These are phyloP conservation scores for Dicrurus megarhynchus DNA, from an alignment of 2,113 vertebrate species.

Conservation along the genomic window DNA sequence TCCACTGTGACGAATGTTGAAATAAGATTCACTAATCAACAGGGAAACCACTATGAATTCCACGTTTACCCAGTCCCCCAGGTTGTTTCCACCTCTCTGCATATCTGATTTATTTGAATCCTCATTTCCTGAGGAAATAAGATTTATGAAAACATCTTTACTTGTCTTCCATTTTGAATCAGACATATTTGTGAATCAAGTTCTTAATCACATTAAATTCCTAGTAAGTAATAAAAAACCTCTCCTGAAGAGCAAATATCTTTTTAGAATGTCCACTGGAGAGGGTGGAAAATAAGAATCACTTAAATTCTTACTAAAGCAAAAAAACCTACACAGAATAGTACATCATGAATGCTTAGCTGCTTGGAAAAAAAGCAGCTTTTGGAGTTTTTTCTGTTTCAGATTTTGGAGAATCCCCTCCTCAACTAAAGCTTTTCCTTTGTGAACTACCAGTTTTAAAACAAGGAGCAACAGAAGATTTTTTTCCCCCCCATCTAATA, in stretches of 20 bases:
- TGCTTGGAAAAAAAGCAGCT: not conserved
- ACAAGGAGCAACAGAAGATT: not conserved
- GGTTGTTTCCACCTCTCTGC: not conserved
- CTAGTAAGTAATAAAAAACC: not conserved
- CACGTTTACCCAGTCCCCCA: not conserved
- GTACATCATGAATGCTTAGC: not conserved
- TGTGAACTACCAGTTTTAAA: not conserved
- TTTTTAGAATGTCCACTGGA: not conserved
- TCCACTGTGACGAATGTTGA: not conserved
- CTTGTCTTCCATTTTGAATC: not conserved
- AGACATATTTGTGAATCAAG: not conserved
- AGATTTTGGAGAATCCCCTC: not conserved
- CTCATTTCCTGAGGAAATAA: not conserved
- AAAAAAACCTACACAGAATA: not conserved
- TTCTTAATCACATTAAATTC: not conserved
- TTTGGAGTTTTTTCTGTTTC: not conserved
- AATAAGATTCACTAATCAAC: not conserved
- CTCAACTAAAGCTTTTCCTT: not conserved
- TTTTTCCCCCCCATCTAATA: not conserved
- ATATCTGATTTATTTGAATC: not conserved
- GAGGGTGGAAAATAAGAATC: not conserved
- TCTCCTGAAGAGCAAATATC: not conserved
- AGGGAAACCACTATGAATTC: not conserved
- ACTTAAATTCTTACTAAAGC: not conserved
- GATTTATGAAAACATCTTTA: not conserved